Evolutionary conservation across 1,140 invertebrate genomes (phyloP), one percentile per base, ranked within the genome.

Genomic region (Colletes gigas): DNA sequence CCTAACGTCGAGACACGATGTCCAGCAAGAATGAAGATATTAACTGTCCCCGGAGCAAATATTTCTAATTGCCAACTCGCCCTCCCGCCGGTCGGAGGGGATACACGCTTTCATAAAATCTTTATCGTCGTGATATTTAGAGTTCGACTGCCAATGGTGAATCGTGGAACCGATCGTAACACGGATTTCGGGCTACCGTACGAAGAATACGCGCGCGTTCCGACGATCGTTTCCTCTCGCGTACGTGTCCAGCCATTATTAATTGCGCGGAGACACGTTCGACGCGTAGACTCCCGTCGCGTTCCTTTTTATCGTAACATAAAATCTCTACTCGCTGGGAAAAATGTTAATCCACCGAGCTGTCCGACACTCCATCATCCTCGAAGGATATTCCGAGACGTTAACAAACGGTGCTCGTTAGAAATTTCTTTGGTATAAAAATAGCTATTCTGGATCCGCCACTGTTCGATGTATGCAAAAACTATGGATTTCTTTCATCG

Each of bases 61-160:
- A 90, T 87, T 89, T 92, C 88, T 92, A 92, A 92, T 92, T 91
- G 86, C 83, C 30, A 65, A 60, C 41, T 44, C 50, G 59, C 54
- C 66, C 54, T 52, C 14, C 72, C 15, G 69, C 39, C 21, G 57
- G 1, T 50, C 50, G 50, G n/a, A n/a, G 8, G n/a, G 62, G n/a
- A 41, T 68, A 44, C 41, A 67, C 68, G 60, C 74, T 74, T 88
- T 89, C 86, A 87, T 91, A 91, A 91, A 91, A 90, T 86, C 81
- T 91, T 91, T 91, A 91, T 89, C 75, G 79, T 80, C 77, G 62
- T 30, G 83, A 57, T 85, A 88, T 85, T 88, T 88, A 87, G 85
- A 82, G 83, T 82, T 84, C 66, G 41, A n/a, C 69, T 74, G 21
- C 82, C 84, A 83, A 87, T 87, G 30, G 65, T 7, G 55, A 44